Conservation (phyloP, 2,888 invertebrate species). For the Ecliptopera silaceata region DNA sequence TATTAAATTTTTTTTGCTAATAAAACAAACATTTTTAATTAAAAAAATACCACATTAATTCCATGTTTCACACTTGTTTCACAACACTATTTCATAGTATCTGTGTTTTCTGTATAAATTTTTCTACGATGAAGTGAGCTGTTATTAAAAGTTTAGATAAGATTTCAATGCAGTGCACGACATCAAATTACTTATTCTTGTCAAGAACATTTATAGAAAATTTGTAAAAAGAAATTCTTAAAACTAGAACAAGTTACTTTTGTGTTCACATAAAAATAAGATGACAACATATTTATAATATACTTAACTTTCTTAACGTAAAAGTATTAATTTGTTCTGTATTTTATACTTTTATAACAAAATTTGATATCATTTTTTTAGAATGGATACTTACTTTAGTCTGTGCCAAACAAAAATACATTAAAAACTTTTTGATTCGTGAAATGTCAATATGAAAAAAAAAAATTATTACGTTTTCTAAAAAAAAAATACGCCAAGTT, state of each 20-base stretch:
- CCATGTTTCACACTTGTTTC: constrained; percentile 9
- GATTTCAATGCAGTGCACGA: constrained; percentile 65
- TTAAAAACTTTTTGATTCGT: too few species aligned
- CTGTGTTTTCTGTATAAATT: constrained; percentile 57
- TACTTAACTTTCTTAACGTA: background rate
- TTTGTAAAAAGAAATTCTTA: constrained; percentile 1
- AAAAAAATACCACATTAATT: background rate
- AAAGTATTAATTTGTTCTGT: too few species aligned
- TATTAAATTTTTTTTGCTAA: background rate
- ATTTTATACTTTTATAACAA: too few species aligned
- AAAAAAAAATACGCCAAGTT: background rate
- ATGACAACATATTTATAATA: background rate
- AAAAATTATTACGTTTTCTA: too few species aligned
- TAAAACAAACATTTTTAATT: too few species aligned
- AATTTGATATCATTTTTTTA: too few species aligned
- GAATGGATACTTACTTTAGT: too few species aligned
- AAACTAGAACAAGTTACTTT: background rate
- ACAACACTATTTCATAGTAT: constrained; percentile 44
- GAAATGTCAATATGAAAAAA: too few species aligned
- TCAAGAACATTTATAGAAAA: constrained; percentile 9
- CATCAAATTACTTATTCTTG: constrained; percentile 44
- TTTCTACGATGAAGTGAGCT: constrained; percentile 55
- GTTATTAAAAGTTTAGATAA: constrained; percentile 72
- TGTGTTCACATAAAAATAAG: background rate
- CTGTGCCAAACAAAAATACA: too few species aligned